phyloP scores from a whole-genome alignment of 1,140 invertebrate genomes.

The Drosophila navojoa region DNA sequence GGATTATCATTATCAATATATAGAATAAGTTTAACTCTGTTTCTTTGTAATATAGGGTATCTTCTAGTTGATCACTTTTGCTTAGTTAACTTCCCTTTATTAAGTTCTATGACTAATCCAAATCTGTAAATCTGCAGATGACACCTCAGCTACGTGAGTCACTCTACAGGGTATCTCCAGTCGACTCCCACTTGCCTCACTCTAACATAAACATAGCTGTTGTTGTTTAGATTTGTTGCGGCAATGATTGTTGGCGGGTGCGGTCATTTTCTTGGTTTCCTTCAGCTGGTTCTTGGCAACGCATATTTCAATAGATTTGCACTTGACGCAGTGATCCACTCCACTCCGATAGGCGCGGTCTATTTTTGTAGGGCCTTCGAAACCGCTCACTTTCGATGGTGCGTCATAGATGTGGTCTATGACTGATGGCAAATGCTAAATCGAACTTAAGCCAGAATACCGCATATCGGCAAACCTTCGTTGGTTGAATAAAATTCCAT shows the following conservation, averaged over 20 bases:
- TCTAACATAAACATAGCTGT: slow-evolving; percentile 25
- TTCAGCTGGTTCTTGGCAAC: slow-evolving; percentile 33
- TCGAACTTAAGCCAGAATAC: not conserved
- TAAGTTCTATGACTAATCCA: too few species aligned
- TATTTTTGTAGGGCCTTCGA: not conserved
- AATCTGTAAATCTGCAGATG: too few species aligned
- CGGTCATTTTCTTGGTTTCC: slow-evolving; percentile 34
- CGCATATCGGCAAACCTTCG: too few species aligned
- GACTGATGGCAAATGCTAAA: not conserved
- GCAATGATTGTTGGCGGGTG: slow-evolving; percentile 36
- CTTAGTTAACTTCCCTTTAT: too few species aligned
- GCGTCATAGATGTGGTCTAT: not conserved
- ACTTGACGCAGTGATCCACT: slow-evolving; percentile 53
- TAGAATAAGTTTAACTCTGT: too few species aligned
- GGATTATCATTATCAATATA: too few species aligned
- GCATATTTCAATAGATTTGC: slow-evolving; percentile 65
- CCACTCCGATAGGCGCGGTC: not conserved
- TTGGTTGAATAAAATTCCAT: too few species aligned
- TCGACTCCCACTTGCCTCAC: not conserved
- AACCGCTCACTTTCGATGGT: not conserved
- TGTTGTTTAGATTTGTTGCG: slow-evolving; percentile 33
- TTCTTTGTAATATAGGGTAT: not conserved
- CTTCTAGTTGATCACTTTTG: not conserved
- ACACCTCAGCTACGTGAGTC: not conserved
- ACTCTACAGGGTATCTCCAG: not conserved